A percentile compares a stretch with the other conserved stretches of the same genome.
Evolutionary conservation across 1,140 invertebrate species (phyloP).

Genomic region (Brachionus manjavacas): DNA sequence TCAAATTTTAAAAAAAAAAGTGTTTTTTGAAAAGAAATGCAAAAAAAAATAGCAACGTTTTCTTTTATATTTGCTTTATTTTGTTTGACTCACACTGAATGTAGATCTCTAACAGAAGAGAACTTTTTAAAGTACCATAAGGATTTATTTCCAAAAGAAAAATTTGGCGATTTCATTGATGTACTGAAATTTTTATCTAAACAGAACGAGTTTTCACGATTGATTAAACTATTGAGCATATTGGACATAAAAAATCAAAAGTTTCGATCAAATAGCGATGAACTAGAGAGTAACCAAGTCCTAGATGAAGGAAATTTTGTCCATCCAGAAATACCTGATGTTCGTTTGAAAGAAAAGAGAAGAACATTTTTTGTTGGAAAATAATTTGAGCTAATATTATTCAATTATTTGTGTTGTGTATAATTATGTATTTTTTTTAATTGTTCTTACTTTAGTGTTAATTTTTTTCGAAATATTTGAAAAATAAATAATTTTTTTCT

Average conservation of each 20-base stretch:
- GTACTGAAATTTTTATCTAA: background rate
- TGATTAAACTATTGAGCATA: background rate
- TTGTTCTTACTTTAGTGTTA: background rate
- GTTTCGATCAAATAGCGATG: background rate
- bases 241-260: background rate
- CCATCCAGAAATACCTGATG: background rate
- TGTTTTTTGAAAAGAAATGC: background rate
- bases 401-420: background rate
- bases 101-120: background rate
- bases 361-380: constrained; percentile 42
- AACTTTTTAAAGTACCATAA: background rate
- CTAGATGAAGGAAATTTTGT: background rate
- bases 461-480: no score
- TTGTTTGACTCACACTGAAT: background rate
- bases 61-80: background rate
- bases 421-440: background rate
- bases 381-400: background rate
- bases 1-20: background rate
- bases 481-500: background rate
- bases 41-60: background rate
- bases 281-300: background rate
- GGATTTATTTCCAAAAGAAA: background rate
- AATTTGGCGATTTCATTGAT: background rate
- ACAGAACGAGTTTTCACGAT: background rate
- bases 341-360: background rate